Evolutionary conservation across 2,888 invertebrate species (phyloP), one percentile per base, ranked within the genome.

Genomic region (Diachrysia chrysitis): DNA sequence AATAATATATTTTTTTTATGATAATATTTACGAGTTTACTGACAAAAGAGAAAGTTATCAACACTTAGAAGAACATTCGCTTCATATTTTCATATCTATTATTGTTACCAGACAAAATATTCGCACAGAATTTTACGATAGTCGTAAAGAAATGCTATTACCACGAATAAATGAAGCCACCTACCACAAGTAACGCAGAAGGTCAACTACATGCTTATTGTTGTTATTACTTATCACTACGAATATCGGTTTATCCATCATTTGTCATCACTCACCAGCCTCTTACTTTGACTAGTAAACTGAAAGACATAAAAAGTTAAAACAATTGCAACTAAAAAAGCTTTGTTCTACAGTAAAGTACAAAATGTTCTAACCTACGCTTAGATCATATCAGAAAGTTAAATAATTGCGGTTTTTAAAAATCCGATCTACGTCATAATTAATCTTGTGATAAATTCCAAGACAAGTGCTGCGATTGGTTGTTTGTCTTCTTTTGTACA

Each of bases 61-160:
- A 74, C 69, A 74, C 65, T 80, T 80, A 74, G 62, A 59, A 60
- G 56, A 66, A 32, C 53, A 67, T 67, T 79, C 55, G 12, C 58
- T 67, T 69, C 70, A 73, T 78, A 76, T 78, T 79, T n/a, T 73
- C 71, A 76, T 74, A 70, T 76, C 66, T 76, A 79, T 85, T 86
- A 86, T 87, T 89, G 84, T 86, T 79, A 79, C 75, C 67, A 78
- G 84, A 82, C 78, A 81, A 84, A 79, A 83, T 80, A 82, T 84
- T 84, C 78, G 78, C 67, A 71, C 63, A 68, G 80, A 78, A 76
- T 77, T 89, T 89, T 88, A 89, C 79, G 86, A 84, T 80, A 71
- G 82, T 79, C 86, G 77, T 89, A 90, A 81, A 90, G 74, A 85
- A 81, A 82, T 83, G 78, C 81, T 75, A 85, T 87, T 83, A 83